Conservation (phyloP, 2,888 invertebrate genomes). For the Phania funesta region DNA sequence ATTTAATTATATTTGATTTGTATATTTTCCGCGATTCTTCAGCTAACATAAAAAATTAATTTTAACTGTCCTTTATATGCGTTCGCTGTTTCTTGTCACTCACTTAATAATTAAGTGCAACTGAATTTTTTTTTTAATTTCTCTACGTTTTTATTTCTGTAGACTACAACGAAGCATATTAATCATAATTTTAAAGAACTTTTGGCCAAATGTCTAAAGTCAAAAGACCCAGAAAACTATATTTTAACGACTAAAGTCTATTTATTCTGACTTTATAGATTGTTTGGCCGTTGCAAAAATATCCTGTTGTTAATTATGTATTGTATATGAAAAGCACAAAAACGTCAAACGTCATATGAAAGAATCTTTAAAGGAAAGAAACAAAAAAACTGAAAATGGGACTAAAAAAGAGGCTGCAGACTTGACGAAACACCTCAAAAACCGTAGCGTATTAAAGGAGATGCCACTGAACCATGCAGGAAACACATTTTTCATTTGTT, state of each 20-base stretch:
- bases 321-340: neutral
- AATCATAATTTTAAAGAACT: no score
- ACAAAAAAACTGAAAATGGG: slow-evolving; percentile 1
- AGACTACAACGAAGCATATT: no score
- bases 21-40: no score
- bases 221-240: no score
- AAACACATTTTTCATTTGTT: slow-evolving; percentile 48
- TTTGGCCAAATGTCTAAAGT: no score
- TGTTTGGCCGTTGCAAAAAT: slow-evolving; percentile 16
- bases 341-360: neutral
- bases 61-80: no score
- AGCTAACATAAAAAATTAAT: no score
- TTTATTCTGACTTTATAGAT: slow-evolving; percentile 36
- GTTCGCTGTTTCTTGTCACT: no score
- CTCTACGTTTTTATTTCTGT: no score
- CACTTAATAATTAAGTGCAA: no score
- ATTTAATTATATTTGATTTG: no score
- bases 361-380: neutral
- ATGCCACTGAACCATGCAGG: slow-evolving; percentile 63
- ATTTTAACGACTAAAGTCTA: neutral
- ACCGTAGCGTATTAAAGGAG: slow-evolving; percentile 24
- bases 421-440: slow-evolving; percentile 25
- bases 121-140: no score
- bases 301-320: slow-evolving; percentile 15
- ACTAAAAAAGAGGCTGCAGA: neutral